A percentile compares a stretch with the other conserved stretches of the same genome.
These are phyloP conservation scores for Drosophila parvula DNA, from an alignment of 1,140 invertebrate species.

Conservation along the genomic window DNA sequence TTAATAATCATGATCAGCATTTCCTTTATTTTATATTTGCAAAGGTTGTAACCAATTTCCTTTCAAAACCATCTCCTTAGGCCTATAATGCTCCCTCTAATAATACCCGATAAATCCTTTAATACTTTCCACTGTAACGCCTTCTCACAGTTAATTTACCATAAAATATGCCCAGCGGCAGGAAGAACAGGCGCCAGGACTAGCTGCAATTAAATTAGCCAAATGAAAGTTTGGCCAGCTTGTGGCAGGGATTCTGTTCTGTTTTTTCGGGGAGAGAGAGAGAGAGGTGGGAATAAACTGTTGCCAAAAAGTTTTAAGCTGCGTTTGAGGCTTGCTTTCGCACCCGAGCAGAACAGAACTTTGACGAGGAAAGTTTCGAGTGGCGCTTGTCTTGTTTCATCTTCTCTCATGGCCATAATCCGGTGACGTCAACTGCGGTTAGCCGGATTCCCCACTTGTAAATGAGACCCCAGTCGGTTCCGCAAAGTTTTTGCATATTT, in stretches of 20 bases:
- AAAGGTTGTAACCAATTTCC: too few relatives aligned
- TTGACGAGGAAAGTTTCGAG: conserved; percentile 55
- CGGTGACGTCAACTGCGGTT: conserved; percentile 46
- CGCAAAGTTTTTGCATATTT: conserved; percentile 68
- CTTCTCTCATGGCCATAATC: conserved; percentile 45
- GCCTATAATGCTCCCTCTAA: background rate
- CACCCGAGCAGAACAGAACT: conserved; percentile 36
- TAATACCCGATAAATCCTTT: conserved; percentile 11
- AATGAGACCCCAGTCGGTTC: conserved; percentile 47
- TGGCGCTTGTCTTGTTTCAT: conserved; percentile 52
- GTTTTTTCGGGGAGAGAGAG: background rate
- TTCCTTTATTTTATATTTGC: too few relatives aligned
- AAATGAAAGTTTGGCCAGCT: conserved; percentile 36
- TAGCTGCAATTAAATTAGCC: conserved; percentile 70
- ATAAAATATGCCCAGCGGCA: conserved; percentile 62
- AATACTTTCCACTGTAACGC: conserved; percentile 63
- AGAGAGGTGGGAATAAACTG: conserved; percentile 46
- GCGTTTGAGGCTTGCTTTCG: conserved; percentile 68
- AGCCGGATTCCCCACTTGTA: conserved; percentile 56
- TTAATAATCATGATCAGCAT: too few relatives aligned
- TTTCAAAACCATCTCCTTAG: background rate
- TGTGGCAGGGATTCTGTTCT: conserved; percentile 10
- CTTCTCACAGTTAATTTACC: conserved; percentile 68
- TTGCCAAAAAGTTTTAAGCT: conserved; percentile 80
- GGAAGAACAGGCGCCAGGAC: conserved; percentile 31